Percentiles rank a stretch among this genome's conserved stretches.
Conservation (phyloP, 1,140 invertebrate species). For the Polypedilum vanderplanki region DNA sequence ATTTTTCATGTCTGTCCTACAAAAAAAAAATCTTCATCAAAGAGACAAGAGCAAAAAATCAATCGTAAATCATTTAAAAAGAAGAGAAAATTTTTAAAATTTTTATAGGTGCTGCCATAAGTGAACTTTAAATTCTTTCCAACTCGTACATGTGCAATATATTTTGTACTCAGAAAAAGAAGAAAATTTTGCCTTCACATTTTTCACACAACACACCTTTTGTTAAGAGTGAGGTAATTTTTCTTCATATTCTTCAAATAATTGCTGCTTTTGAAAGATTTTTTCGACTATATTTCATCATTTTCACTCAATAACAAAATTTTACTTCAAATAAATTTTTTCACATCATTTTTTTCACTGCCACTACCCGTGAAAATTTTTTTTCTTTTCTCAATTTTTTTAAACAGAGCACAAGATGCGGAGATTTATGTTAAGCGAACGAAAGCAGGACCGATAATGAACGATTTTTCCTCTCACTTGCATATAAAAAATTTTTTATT, state of each 20-base stretch:
- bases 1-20: too few species aligned
- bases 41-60: too few species aligned
- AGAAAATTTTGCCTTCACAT: background rate
- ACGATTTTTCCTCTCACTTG: constrained; percentile 16
- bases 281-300: background rate
- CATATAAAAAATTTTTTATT: background rate
- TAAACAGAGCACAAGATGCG: background rate
- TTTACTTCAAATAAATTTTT: background rate
- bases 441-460: constrained; percentile 26
- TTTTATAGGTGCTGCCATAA: too few species aligned
- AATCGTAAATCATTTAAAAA: too few species aligned
- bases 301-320: constrained; percentile 9
- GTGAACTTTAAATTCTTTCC: too few species aligned
- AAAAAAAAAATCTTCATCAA: too few species aligned
- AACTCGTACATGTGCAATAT: too few species aligned
- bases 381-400: background rate
- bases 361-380: constrained; percentile 4
- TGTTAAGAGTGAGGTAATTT: too few species aligned
- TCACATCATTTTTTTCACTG: constrained; percentile 26
- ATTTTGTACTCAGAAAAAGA: background rate
- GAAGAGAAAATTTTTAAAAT: too few species aligned
- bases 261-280: too few species aligned
- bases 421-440: constrained; percentile 23
- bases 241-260: too few species aligned
- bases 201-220: background rate